A percentile compares a stretch with the other conserved stretches of the same genome.
These are phyloP conservation scores for Trichoplusia ni DNA, from an alignment of 1,140 invertebrate genomes.

Conservation along the genomic window DNA sequence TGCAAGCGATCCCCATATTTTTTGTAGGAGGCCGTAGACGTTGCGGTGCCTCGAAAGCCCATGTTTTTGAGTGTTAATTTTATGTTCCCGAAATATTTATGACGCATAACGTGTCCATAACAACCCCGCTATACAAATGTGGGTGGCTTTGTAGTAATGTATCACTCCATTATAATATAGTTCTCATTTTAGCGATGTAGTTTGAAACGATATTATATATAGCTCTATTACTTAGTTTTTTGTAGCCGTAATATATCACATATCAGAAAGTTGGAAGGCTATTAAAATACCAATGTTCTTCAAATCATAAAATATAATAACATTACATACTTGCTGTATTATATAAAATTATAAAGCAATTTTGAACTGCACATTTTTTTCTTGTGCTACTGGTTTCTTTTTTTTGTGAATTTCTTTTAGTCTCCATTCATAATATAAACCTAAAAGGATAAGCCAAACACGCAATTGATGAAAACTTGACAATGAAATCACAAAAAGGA, in stretches of 20 bases:
- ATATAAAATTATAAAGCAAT: too few relatives aligned
- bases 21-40: slow-evolving; percentile 73
- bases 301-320: too few relatives aligned
- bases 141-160: slow-evolving; percentile 74
- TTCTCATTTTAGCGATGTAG: slow-evolving; percentile 27
- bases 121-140: slow-evolving; percentile 77
- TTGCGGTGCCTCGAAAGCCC: slow-evolving; percentile 75
- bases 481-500: slow-evolving; percentile 58
- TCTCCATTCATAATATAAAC: neutral
- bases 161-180: slow-evolving; percentile 71
- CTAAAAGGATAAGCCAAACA: slow-evolving; percentile 63
- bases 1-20: slow-evolving; percentile 73
- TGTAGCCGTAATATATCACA: neutral
- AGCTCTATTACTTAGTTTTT: slow-evolving; percentile 5
- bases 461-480: slow-evolving; percentile 63
- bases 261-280: too few relatives aligned
- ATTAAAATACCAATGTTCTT: neutral
- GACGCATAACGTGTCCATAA: slow-evolving; percentile 78
- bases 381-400: too few relatives aligned
- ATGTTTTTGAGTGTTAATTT: slow-evolving; percentile 81
- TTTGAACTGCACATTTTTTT: too few relatives aligned
- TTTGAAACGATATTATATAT: slow-evolving; percentile 4
- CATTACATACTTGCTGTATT: too few relatives aligned
- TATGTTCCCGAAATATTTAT: slow-evolving; percentile 81
- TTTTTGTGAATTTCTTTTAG: too few relatives aligned